A percentile compares a stretch with the other conserved stretches of the same genome.
These are phyloP conservation scores for Drosophila imparisetae DNA, from an alignment of 2,888 invertebrate species.

Conservation along the genomic window DNA sequence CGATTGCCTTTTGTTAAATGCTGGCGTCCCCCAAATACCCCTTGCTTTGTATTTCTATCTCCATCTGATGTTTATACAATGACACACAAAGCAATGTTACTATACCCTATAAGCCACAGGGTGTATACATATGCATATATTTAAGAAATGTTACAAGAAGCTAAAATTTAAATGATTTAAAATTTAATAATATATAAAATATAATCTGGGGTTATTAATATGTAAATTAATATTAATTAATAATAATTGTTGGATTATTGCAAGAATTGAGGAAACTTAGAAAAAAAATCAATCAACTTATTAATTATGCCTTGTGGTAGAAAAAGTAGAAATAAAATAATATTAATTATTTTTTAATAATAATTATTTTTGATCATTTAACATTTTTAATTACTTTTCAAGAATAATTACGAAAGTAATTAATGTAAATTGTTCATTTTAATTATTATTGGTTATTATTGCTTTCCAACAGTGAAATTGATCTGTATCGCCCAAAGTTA, in stretches of 20 bases:
- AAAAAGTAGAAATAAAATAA: too few species aligned
- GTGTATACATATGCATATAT: not conserved
- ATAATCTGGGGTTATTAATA: too few species aligned
- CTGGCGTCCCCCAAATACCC: constrained; percentile 29
- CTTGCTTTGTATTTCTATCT: constrained; percentile 26
- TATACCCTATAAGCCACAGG: constrained; percentile 15
- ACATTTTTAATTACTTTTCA: not conserved
- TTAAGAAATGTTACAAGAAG: not conserved
- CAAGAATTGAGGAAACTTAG: not conserved
- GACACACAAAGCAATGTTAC: constrained; percentile 47
- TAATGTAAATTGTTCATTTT: not conserved
- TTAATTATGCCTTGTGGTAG: too few species aligned
- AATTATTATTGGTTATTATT: not conserved
- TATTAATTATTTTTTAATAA: too few species aligned
- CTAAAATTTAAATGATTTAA: not conserved
- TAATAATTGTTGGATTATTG: too few species aligned
- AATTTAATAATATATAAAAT: not conserved
- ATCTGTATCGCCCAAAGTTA: not conserved
- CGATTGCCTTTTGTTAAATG: constrained; percentile 74
- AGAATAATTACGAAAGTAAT: not conserved
- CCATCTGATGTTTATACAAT: constrained; percentile 41
- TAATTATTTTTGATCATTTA: too few species aligned
- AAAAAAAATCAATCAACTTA: not conserved
- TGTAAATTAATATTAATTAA: too few species aligned
- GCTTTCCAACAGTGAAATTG: too few species aligned